Evolutionary conservation across 2,797 vertebrate genomes (phyloP).

Genomic region (Echiichthys vipera): DNA sequence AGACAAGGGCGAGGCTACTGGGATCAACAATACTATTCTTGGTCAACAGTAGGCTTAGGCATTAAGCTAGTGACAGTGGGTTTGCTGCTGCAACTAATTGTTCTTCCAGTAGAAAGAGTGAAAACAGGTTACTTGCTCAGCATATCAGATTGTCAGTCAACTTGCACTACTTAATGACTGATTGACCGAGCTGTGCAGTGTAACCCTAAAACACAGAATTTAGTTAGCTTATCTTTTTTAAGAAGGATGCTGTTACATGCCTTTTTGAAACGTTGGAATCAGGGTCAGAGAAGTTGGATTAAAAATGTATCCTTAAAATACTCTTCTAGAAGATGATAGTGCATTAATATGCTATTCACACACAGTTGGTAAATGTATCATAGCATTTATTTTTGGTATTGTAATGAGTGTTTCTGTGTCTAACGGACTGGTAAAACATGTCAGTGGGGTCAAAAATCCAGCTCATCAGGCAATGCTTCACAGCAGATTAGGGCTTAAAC

Average conservation of each 20-base stretch:
- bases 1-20: not conserved
- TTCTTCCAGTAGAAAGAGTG: not conserved
- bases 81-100: not conserved
- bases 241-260: not conserved
- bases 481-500: too few species aligned
- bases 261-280: not conserved
- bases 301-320: not conserved
- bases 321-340: not conserved
- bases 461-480: not conserved
- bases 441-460: not conserved
- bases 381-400: not conserved
- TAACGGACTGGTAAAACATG: not conserved
- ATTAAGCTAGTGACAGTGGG: not conserved
- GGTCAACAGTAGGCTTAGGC: not conserved
- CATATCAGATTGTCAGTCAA: not conserved
- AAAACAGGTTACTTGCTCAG: not conserved
- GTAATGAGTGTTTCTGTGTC: not conserved
- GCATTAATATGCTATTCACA: not conserved
- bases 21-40: not conserved
- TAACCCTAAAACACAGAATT: not conserved
- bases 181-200: not conserved
- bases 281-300: not conserved
- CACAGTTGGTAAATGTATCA: not conserved
- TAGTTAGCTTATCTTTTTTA: not conserved
- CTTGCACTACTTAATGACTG: not conserved